Evolutionary conservation across 2,888 invertebrate species (phyloP).

Genomic region (Dynastes maya): DNA sequence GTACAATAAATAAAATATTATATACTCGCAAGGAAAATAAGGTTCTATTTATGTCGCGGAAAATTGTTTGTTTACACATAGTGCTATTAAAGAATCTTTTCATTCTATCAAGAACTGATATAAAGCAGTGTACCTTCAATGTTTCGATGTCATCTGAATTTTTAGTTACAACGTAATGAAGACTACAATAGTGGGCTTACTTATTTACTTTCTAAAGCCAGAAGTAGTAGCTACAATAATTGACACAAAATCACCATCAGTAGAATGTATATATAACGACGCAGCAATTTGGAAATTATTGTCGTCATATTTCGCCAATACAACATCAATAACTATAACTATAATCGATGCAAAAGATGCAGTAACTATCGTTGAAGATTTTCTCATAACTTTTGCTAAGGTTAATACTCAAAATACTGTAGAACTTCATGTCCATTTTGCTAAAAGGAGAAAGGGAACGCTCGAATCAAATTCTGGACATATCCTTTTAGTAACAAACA

Average conservation of each 20-base stretch:
- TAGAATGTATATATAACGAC: conserved; percentile 13
- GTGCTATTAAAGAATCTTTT: too few relatives aligned
- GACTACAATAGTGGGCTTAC: too few relatives aligned
- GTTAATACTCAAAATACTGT: not conserved
- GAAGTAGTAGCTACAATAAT: too few relatives aligned
- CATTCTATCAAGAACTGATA: too few relatives aligned
- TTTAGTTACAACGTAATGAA: too few relatives aligned
- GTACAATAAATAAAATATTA: too few relatives aligned
- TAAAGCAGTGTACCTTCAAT: too few relatives aligned
- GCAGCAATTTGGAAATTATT: conserved; percentile 13
- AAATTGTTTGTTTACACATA: too few relatives aligned
- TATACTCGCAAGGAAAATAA: too few relatives aligned
- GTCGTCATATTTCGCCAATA: conserved; percentile 10
- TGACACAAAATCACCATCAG: not conserved
- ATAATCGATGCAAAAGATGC: not conserved
- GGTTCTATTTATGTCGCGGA: too few relatives aligned
- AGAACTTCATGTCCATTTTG: not conserved
- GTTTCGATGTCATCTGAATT: too few relatives aligned
- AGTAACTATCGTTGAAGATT: not conserved
- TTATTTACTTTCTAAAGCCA: too few relatives aligned
- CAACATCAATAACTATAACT: not conserved
- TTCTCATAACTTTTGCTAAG: conserved; percentile 16
- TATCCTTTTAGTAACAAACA: conserved; percentile 1
- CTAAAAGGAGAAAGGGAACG: not conserved
- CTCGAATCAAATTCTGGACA: not conserved